phyloP scores from a whole-genome alignment of 2,797 vertebrate species.

The Anolis apletophallus region DNA sequence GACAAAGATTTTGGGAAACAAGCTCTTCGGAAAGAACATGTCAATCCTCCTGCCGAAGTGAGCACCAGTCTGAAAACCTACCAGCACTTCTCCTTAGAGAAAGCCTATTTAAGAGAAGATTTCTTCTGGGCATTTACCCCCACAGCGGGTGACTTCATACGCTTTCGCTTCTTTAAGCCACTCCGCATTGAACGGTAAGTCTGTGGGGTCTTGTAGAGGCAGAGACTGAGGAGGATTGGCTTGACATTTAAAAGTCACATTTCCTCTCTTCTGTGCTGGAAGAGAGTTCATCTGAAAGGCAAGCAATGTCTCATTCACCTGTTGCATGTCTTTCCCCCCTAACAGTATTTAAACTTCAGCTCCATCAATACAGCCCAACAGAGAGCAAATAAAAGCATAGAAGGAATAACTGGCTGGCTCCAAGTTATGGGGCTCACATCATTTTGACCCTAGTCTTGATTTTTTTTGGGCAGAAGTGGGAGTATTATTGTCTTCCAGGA shows the following conservation, averaged over 20 bases:
- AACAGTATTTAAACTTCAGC: neutral
- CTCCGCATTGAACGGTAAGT: conserved; percentile 92
- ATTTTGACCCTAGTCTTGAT: neutral
- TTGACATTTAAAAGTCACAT: conserved; percentile 14
- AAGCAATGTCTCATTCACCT: neutral
- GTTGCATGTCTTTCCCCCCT: neutral
- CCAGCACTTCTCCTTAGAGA: conserved; percentile 98
- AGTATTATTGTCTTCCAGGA: neutral
- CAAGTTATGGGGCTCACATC: neutral
- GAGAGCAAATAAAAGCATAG: neutral
- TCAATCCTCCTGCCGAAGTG: conserved; percentile 95
- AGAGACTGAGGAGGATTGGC: neutral
- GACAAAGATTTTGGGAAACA: conserved; percentile 98
- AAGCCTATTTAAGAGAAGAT: conserved; percentile 95
- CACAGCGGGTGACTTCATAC: conserved; percentile 92
- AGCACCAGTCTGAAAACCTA: conserved; percentile 98
- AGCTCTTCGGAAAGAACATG: conserved; percentile 91
- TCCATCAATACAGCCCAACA: neutral
- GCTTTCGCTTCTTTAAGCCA: conserved; percentile 95
- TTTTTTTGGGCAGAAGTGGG: neutral
- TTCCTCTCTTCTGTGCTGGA: neutral
- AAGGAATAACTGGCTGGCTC: neutral
- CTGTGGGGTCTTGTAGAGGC: neutral
- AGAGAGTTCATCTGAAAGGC: conserved; percentile 3
- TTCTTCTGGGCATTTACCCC: conserved; percentile 99